Evolutionary conservation across 2,888 invertebrate genomes (phyloP), one percentile per base, ranked within the genome.

Genomic region (Dolichomitus sp.): DNA sequence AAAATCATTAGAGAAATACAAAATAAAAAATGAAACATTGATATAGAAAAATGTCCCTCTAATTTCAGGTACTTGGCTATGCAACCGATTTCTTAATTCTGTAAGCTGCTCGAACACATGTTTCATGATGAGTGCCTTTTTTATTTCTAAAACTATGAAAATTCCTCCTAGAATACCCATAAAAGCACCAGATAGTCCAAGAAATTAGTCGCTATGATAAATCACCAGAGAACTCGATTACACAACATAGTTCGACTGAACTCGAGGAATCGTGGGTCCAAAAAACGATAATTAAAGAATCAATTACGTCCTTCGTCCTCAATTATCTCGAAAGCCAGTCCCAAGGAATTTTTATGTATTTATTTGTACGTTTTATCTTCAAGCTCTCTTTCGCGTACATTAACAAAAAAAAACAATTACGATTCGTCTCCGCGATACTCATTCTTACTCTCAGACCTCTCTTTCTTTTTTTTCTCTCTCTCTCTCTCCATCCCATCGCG

Each of bases 261-360:
- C 54, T 70, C 81, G 78, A 61, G 73, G 68, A 74, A 79, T 70
- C 57, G 65, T 45, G 42, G 3, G 30, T 5, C 12, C 40, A 50
- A 48, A 37, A 52, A 69, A 54, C 37, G 33, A 30, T 59, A 72
- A 80, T 75, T 72, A 79, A 80, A 79, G 72, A 75, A 83, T 80
- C 75, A 82, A 77, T 81, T 77, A 75, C 69, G 79, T 50, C 57
- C 45, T 70, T 61, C 19, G 52, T 52, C 70, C 69, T 79, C 70
- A 82, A 82, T 82, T 79, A 79, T 61, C 78, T 74, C 57, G 45
- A 74, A 69, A 17, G 70, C 74, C 65, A 70, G 50, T 48, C 33
- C 42, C 37, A 17, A 52, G 72, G 75, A 65, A 61, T 83, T 70
- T 76, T 83, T 83, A 75, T 80, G 72, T 80, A 76, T 80, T 83